Base-by-base conservation (phyloP, 2,888 invertebrate species). In the Tenodera sinensis region DNA sequence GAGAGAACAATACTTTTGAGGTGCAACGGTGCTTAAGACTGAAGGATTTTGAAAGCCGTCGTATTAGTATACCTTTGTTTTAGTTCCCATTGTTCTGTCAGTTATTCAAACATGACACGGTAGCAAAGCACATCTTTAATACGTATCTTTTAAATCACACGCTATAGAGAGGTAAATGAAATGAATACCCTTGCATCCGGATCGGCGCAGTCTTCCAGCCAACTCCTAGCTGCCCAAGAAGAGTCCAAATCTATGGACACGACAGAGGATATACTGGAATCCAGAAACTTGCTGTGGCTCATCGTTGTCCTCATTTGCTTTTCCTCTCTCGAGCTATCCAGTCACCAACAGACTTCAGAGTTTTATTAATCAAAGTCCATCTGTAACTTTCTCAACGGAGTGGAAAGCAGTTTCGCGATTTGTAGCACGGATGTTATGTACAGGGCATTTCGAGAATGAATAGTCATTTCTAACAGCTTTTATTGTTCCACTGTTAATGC, bases 181-280 rank as follows among this genome's bases (percentile, higher is more conserved):
- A 42, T 42, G 1, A 12, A 12, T 71, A 71, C 54, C 54, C 54
- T 15, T 3, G 54, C 54, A 71, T 71, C 54, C 3, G 54, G 54
- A 25, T 71, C 20, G 25, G 25, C 3, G 54, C 54, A 91, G n/a
- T 94, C 94, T 90, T 94, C 93, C 91, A 94, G 92, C 88, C 94
- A 93, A 89, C 94, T 94, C 91, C 94, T 93, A n/a, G 94, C 94
- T 85, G 95, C 94, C 95, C 96, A 95, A 42, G 95, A 95, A 90
- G 94, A 94, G 91, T 94, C 94, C 89, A 94, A 92, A 92, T 95
- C 94, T 89, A 95, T 92, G 20, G 95, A 94, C 83, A 94, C 93
- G 28, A 94, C 94, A 90, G 92, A 92, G 89, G 92, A 92, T 92
- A 93, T 83, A 83, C 91, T 90, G 54, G 91, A 91, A 28, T 90